Percentiles rank a stretch among this genome's conserved stretches.
Evolutionary conservation across 2,888 invertebrate species (phyloP).

Genomic region (Peribatodes rhomboidaria): DNA sequence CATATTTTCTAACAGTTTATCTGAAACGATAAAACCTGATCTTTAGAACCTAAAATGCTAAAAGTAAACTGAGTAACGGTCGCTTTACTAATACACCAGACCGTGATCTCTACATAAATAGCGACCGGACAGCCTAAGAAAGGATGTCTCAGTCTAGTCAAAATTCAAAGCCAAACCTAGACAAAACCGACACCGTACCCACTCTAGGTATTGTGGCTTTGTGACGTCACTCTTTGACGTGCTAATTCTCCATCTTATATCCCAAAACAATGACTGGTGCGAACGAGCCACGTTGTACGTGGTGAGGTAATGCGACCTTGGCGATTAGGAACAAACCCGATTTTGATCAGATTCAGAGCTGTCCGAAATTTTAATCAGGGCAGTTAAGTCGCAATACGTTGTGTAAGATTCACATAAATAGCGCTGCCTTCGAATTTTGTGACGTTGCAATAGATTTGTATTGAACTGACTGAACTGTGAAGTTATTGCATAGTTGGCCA

Average conservation of each 20-base stretch:
- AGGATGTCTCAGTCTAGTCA: not conserved
- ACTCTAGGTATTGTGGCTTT: conserved; percentile 7
- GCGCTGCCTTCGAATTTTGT: not conserved
- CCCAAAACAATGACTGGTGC: conserved; percentile 65
- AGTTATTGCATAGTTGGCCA: too few relatives aligned
- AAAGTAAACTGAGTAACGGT: too few relatives aligned
- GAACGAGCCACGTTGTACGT: conserved; percentile 30
- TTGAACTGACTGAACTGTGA: too few relatives aligned
- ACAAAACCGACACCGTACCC: not conserved
- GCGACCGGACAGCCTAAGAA: not conserved
- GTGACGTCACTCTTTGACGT: conserved; percentile 67
- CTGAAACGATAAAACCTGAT: too few relatives aligned
- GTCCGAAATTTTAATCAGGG: conserved; percentile 34
- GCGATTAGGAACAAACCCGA: conserved; percentile 30
- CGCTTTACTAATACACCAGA: too few relatives aligned
- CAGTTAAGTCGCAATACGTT: conserved; percentile 10
- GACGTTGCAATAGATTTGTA: not conserved
- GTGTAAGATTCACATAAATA: not conserved
- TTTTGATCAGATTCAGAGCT: conserved; percentile 31
- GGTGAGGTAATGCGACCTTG: conserved; percentile 56
- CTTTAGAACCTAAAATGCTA: too few relatives aligned
- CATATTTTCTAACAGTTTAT: too few relatives aligned
- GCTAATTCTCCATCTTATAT: conserved; percentile 62
- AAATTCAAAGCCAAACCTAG: conserved; percentile 4
- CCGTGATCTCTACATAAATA: too few relatives aligned